Evolutionary conservation across 23 tunicate species (phyloP).

Genomic region (Trididemnum nubilum): DNA sequence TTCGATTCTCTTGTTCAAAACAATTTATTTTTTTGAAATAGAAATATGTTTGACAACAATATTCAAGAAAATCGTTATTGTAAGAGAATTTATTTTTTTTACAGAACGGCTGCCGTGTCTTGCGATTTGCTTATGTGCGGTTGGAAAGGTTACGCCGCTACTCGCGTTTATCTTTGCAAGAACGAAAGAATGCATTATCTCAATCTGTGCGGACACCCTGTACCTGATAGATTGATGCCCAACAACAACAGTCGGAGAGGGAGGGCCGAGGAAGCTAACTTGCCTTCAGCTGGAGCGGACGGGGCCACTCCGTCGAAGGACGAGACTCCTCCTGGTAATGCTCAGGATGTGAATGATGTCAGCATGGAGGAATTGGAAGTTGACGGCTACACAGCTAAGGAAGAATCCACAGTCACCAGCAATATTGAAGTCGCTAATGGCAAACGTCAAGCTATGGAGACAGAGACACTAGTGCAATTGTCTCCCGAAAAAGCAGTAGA

Average conservation of each 20-base stretch:
- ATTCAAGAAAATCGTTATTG: too few relatives aligned
- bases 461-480: too few relatives aligned
- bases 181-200: conserved; percentile 90
- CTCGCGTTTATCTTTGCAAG: conserved; percentile 74
- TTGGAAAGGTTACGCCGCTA: conserved; percentile 76
- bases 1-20: too few relatives aligned
- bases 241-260: conserved; percentile 60
- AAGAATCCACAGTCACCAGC: too few relatives aligned
- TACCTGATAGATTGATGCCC: conserved; percentile 73
- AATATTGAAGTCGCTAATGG: too few relatives aligned
- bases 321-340: conserved; percentile 5
- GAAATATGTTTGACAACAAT: too few relatives aligned
- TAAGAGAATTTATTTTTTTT: background rate
- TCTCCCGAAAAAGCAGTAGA: too few relatives aligned
- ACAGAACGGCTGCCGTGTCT: conserved; percentile 32
- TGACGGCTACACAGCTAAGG: background rate
- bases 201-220: conserved; percentile 69
- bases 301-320: too few relatives aligned
- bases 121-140: conserved; percentile 81
- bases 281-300: too few relatives aligned
- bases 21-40: too few relatives aligned
- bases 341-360: background rate
- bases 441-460: too few relatives aligned
- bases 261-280: conserved; percentile 60
- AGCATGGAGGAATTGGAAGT: background rate